Evolutionary conservation across 2,113 vertebrate genomes (phyloP).

Genomic region (Scartelaos histophorus): DNA sequence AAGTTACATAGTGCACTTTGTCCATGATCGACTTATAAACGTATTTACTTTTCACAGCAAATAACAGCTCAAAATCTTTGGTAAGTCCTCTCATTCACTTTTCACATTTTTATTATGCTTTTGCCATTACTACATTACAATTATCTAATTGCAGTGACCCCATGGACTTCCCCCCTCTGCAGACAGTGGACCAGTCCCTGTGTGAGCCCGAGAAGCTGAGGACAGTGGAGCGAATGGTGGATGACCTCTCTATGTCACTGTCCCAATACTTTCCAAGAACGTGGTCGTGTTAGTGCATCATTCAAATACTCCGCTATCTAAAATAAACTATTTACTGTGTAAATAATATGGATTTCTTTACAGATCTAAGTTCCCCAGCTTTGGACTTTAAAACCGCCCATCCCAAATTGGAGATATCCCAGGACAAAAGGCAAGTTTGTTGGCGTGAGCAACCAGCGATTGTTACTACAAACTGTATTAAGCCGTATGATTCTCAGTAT

Average conservation of each 20-base stretch:
- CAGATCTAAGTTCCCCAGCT: slow-evolving; percentile 67
- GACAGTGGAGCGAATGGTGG: slow-evolving; percentile 68
- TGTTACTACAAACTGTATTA: slow-evolving; percentile 16
- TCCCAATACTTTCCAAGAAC: slow-evolving; percentile 70
- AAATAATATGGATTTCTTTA: slow-evolving; percentile 23
- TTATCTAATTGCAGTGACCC: slow-evolving; percentile 43
- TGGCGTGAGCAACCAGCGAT: slow-evolving; percentile 61
- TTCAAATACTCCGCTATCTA: slow-evolving; percentile 8
- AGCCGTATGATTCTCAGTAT: slow-evolving; percentile 66
- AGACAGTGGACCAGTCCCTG: slow-evolving; percentile 50
- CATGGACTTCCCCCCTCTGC: slow-evolving; percentile 54
- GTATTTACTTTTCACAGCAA: slow-evolving; percentile 54
- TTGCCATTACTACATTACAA: neutral
- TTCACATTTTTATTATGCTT: neutral
- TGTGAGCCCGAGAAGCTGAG: slow-evolving; percentile 64
- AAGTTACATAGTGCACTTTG: no score
- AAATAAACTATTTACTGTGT: slow-evolving; percentile 10
- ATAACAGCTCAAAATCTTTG: slow-evolving; percentile 63
- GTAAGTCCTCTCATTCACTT: slow-evolving; percentile 50
- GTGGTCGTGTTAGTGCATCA: slow-evolving; percentile 70
- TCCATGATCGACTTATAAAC: no score
- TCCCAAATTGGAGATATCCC: slow-evolving; percentile 70
- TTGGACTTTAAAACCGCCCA: slow-evolving; percentile 69
- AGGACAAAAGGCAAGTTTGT: slow-evolving; percentile 64
- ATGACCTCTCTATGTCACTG: slow-evolving; percentile 67